Conservation (phyloP, 2,113 vertebrate genomes). For the Chamaea fasciata region DNA sequence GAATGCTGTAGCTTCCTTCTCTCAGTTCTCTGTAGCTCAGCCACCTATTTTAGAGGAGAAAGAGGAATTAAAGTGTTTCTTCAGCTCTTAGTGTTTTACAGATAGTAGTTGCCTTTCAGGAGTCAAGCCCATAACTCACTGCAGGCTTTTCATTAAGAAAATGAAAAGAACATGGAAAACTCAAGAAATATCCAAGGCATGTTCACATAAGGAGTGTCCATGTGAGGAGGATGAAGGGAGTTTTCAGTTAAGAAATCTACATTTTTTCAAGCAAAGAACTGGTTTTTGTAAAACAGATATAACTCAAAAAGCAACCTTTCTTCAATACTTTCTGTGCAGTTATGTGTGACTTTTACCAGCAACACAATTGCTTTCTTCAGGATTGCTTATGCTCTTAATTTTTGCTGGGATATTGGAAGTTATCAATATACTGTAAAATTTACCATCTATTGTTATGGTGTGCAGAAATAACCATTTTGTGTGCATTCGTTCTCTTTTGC, state of each 20-base stretch:
- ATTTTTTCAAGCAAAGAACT: not conserved
- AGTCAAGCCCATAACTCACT: not conserved
- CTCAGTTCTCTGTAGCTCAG: not conserved
- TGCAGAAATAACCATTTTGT: not conserved
- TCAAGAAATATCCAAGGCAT: not conserved
- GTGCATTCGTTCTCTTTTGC: not conserved
- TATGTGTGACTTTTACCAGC: not conserved
- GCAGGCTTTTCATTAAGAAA: not conserved
- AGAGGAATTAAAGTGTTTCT: not conserved
- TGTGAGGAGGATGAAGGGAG: not conserved
- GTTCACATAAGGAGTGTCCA: not conserved
- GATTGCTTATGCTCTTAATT: not conserved
- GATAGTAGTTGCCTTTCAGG: not conserved
- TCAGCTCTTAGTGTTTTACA: not conserved
- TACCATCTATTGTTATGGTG: not conserved
- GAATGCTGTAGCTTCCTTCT: not conserved
- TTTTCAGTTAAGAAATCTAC: not conserved
- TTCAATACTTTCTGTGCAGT: not conserved
- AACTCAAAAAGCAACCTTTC: not conserved
- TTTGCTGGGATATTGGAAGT: not conserved
- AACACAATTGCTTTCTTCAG: not conserved
- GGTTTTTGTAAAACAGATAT: not conserved
- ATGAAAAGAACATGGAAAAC: not conserved
- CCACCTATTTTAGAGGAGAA: not conserved
- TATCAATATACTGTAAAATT: not conserved